Base-by-base conservation (phyloP, 23 tunicate species). In the Ascidia mentula region DNA sequence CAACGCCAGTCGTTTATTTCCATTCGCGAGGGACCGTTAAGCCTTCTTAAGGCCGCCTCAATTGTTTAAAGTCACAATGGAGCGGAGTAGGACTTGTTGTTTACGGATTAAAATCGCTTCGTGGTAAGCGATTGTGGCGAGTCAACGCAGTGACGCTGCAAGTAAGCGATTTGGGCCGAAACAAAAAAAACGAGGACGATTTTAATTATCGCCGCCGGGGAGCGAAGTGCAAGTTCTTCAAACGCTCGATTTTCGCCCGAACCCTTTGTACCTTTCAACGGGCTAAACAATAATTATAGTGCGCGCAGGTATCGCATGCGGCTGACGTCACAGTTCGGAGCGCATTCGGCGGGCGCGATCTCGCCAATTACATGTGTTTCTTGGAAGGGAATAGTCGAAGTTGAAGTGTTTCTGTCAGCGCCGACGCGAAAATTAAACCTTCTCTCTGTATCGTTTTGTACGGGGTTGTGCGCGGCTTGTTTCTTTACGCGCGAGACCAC, bases 91-190 rank as follows among this genome's bases (percentile, higher is more conserved):
- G 65, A 53, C 65, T 20, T 53, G 65, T 53, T 53, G 65, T 53
- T 53, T 53, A 53, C 65, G 65, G 65, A 53, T 53, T 53, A 53
- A 53, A 53, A 53, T 53, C 65, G 65, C 65, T 53, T 53, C 65
- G 65, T 53, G 65, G 65, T 53, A 53, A 53, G 65, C 22, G 22
- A 53, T 53, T 53, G 28, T 26, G 2, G 4, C 65, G 65, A 20
- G 65, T 53, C 24, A 1, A 20, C 65, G 28, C 24, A 20, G 65
- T 53, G 22, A 1, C 65, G 13, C 65, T 20, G n/a, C n/a, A 53
- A 53, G 12, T 9, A 9, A 53, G 65, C 65, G 24, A 53, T 9
- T 53, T 53, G 1, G 1, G 24, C 28, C 65, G 65, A 1, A 53
- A 53, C 65, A 53, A 53, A 42, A 53, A 53, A 53, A 53, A 53